A percentile compares a stretch with the other conserved stretches of the same genome.
These are phyloP conservation scores for Rhinopithecus roxellana DNA, from an alignment of 2,113 vertebrate species.

Conservation along the genomic window DNA sequence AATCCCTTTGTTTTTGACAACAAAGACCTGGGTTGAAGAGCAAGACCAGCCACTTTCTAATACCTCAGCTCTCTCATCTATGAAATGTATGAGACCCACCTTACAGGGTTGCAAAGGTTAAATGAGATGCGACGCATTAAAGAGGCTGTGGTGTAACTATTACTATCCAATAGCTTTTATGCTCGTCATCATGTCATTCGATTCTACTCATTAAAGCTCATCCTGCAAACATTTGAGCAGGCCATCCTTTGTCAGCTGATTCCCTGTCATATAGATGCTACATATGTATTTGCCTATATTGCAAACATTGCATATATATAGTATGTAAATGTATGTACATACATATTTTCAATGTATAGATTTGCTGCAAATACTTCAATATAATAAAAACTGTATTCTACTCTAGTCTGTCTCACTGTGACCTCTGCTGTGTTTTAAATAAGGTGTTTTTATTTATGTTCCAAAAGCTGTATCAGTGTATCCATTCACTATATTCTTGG, in stretches of 20 bases:
- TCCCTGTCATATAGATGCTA: not conserved
- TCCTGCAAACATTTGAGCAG: not conserved
- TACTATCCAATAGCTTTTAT: fast-evolving
- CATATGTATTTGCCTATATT: not conserved
- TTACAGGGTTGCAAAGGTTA: not conserved
- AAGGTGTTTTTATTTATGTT: not conserved
- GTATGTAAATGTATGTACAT: not conserved
- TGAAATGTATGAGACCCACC: not conserved
- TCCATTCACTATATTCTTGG: not conserved
- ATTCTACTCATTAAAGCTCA: not conserved
- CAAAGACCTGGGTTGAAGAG: not conserved
- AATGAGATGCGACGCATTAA: not conserved
- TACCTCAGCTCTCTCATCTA: not conserved
- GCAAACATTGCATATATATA: not conserved
- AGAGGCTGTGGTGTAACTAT: not conserved
- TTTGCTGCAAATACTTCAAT: not conserved
- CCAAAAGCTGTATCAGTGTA: not conserved
- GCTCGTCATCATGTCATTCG: fast-evolving
- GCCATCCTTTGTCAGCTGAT: not conserved
- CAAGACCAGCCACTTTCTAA: not conserved
- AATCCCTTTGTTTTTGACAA: not conserved
- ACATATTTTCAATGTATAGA: not conserved
- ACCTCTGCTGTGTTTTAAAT: not conserved
- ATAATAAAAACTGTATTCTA: not conserved
- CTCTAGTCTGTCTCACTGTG: not conserved